Conservation (phyloP, 2,888 invertebrate genomes). For the Dermolepida albohirtum region DNA sequence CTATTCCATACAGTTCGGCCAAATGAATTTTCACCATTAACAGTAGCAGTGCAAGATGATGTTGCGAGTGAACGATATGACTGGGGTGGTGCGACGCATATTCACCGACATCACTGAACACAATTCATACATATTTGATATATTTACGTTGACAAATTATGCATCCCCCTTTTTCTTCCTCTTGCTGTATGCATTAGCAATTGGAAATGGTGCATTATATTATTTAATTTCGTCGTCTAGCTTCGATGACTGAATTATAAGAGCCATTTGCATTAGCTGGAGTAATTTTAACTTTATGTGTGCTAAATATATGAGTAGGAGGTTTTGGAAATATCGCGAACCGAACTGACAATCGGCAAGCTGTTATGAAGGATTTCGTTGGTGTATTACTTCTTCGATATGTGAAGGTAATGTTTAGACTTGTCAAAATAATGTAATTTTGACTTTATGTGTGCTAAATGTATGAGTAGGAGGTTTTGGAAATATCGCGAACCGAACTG, state of each 20-base stretch:
- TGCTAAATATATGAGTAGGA: too few relatives aligned
- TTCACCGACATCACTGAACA: conserved; percentile 60
- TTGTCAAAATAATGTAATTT: too few relatives aligned
- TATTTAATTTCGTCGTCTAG: conserved; percentile 46
- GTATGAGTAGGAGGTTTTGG: too few relatives aligned
- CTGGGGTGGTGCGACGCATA: conserved; percentile 48
- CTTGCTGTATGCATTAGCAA: conserved; percentile 49
- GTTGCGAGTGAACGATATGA: conserved; percentile 33
- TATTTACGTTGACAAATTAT: conserved; percentile 65
- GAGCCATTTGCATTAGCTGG: too few relatives aligned
- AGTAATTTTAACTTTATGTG: too few relatives aligned
- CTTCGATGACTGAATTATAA: not conserved
- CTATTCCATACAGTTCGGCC: conserved; percentile 60
- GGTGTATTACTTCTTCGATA: too few relatives aligned
- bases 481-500: too few relatives aligned
- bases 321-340: too few relatives aligned
- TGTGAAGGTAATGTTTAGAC: too few relatives aligned
- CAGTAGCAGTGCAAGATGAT: conserved; percentile 8
- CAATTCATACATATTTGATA: conserved; percentile 66
- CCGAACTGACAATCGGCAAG: too few relatives aligned
- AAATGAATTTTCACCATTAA: conserved; percentile 45
- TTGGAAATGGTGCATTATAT: conserved; percentile 57
- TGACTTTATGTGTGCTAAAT: too few relatives aligned
- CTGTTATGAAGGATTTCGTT: too few relatives aligned
- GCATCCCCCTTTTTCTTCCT: conserved; percentile 49